Conservation (phyloP, 2,113 vertebrate genomes). For the Misgurnus anguillicaudatus region DNA sequence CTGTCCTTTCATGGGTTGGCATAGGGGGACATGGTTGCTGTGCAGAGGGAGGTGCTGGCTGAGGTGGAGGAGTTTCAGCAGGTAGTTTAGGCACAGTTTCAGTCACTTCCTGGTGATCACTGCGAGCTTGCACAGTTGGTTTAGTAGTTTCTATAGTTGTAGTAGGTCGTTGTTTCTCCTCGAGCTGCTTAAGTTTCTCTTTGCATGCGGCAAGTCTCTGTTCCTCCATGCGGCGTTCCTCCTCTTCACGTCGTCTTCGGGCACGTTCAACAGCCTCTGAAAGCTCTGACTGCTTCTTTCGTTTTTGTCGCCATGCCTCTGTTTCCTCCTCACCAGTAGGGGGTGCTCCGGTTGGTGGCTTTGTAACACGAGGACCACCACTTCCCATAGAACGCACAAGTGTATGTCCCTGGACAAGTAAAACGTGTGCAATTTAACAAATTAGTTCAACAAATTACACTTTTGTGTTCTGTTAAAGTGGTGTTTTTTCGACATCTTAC, state of each 20-base stretch:
- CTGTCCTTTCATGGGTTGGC: conserved; percentile 40
- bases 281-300: conserved; percentile 88
- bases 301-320: conserved; percentile 94
- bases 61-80: conserved; percentile 39
- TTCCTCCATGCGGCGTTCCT: conserved; percentile 96
- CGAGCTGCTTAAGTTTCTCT: conserved; percentile 92
- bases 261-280: conserved; percentile 94
- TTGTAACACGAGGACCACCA: conserved; percentile 58
- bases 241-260: conserved; percentile 89
- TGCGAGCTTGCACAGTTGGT: conserved; percentile 48
- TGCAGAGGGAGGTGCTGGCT: conserved; percentile 12
- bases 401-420: conserved; percentile 53
- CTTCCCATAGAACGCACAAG: conserved; percentile 52
- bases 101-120: conserved; percentile 30
- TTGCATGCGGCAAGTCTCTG: conserved; percentile 96
- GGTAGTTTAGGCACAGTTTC: conserved; percentile 38
- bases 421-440: neutral
- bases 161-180: conserved; percentile 87
- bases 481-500: conserved; percentile 60
- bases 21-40: conserved; percentile 32
- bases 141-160: conserved; percentile 55
- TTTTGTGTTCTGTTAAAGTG: too few species aligned
- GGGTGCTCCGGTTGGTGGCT: conserved; percentile 64
- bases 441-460: too few species aligned
- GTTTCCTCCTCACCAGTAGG: conserved; percentile 80